These are phyloP conservation scores for Taxidea taxus DNA, from an alignment of 2,113 vertebrate genomes.

Conservation along the genomic window DNA sequence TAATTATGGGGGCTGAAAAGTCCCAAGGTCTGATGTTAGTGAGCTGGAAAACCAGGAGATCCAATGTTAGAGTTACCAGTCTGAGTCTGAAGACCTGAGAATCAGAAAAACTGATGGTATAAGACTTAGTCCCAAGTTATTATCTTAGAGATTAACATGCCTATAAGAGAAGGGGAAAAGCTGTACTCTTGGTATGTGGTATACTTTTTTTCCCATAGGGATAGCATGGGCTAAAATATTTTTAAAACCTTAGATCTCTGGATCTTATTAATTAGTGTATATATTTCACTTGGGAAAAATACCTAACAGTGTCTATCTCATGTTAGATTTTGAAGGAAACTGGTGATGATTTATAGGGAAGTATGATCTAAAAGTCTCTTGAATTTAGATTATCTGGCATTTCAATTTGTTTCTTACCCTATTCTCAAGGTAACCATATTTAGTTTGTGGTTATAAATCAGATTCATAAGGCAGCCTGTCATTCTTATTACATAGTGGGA, in stretches of 20 bases:
- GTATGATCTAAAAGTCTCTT: not conserved
- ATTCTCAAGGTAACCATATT: conserved; percentile 33
- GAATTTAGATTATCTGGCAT: conserved; percentile 15
- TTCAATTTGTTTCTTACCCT: conserved; percentile 37
- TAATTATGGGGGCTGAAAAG: not conserved
- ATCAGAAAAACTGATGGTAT: not conserved
- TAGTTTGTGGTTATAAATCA: conserved; percentile 29
- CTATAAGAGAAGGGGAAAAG: not conserved
- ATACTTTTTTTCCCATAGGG: not conserved
- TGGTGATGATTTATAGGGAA: not conserved
- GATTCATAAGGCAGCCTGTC: conserved; percentile 17
- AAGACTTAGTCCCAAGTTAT: not conserved
- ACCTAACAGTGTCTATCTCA: not conserved
- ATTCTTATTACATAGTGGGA: conserved; percentile 28
- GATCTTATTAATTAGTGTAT: not conserved
- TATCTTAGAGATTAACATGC: not conserved
- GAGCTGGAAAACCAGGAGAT: not conserved
- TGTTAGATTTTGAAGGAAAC: conserved; percentile 27
- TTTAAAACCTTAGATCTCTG: not conserved
- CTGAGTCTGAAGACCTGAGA: not conserved
- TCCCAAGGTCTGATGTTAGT: not conserved
- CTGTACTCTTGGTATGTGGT: not conserved
- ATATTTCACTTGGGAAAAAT: not conserved
- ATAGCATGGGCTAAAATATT: not conserved
- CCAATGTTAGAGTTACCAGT: not conserved